Evolutionary conservation across 2,797 vertebrate genomes (phyloP).

Genomic region (Dendrocincla tyrannina): DNA sequence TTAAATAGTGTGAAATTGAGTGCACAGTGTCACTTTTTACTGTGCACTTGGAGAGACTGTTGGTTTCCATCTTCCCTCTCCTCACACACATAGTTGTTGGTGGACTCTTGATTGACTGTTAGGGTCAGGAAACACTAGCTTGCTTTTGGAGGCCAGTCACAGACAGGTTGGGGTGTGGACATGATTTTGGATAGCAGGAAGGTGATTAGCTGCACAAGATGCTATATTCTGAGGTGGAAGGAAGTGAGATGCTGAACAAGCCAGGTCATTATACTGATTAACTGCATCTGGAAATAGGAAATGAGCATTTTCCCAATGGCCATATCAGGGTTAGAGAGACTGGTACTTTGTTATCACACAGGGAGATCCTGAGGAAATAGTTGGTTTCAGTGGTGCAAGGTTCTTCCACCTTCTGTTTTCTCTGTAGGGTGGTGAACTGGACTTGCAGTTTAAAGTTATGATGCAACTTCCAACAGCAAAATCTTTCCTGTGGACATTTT

Average conservation of each 20-base stretch:
- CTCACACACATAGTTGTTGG: background rate
- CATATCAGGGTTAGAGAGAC: background rate
- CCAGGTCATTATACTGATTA: background rate
- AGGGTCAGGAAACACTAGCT: background rate
- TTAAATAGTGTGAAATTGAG: background rate
- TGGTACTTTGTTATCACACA: background rate
- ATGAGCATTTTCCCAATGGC: background rate
- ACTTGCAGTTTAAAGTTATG: background rate
- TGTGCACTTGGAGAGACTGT: background rate
- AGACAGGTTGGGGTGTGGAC: background rate
- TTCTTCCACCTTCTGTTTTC: background rate
- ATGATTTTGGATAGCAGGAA: background rate
- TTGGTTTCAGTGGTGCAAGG: background rate
- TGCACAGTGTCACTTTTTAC: background rate
- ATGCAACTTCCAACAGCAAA: background rate
- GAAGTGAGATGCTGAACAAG: background rate
- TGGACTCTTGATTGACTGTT: background rate
- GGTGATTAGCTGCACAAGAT: background rate
- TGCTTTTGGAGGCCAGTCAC: background rate
- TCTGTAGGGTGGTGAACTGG: background rate
- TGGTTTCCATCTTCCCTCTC: background rate
- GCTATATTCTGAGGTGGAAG: background rate
- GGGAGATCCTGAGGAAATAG: background rate
- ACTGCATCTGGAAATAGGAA: background rate
- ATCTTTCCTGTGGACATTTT: background rate